Evolutionary conservation across 2,113 vertebrate genomes (phyloP).

Genomic region (Paramisgurnus dabryanus): DNA sequence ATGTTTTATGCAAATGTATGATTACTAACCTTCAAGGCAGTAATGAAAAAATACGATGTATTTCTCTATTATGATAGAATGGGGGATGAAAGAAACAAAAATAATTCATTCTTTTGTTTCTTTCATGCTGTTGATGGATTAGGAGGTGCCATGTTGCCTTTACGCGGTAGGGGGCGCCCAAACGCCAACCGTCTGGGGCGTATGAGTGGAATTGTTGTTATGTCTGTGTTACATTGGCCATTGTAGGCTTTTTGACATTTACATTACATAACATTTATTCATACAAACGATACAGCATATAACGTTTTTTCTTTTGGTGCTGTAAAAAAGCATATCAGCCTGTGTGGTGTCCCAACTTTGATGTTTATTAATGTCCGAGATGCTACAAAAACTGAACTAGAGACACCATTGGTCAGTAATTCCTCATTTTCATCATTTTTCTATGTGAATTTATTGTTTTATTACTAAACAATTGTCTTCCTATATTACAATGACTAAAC

Average conservation of each 20-base stretch:
- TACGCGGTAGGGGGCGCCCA: constrained; percentile 3
- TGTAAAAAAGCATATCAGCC: neutral
- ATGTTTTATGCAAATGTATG: neutral
- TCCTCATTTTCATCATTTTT: no score
- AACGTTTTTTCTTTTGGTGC: neutral
- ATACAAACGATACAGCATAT: no score
- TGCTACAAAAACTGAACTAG: no score
- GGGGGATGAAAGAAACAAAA: constrained; percentile 1
- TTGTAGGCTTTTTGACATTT: no score
- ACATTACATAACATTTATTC: no score
- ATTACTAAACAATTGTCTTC: no score
- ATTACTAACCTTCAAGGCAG: neutral
- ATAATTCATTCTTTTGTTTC: constrained; percentile 17
- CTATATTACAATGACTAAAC: no score
- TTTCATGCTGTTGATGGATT: no score
- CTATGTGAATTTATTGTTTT: no score
- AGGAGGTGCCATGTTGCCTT: neutral
- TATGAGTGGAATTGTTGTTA: neutral
- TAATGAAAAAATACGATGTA: neutral
- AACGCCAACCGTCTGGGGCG: neutral
- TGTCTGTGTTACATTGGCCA: no score
- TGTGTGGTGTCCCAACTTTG: neutral
- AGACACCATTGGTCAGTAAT: no score
- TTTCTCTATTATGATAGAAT: neutral
- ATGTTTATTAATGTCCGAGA: no score